Evolutionary conservation across 2,113 vertebrate genomes (phyloP).

Genomic region (Sinocyclocheilus anophthalmus): DNA sequence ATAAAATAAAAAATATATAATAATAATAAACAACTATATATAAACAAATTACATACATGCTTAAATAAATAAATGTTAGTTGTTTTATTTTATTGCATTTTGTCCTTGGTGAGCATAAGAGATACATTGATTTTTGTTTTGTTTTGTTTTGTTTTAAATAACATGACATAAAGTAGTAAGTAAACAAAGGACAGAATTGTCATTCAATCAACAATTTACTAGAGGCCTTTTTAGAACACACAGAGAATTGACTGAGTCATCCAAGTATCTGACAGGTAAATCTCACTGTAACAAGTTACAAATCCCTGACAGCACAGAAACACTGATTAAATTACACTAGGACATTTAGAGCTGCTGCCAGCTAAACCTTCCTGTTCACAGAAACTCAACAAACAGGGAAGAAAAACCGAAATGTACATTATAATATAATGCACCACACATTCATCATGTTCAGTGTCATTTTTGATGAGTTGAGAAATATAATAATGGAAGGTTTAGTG

Average conservation of each 20-base stretch:
- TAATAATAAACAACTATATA: too few relatives aligned
- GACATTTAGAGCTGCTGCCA: conserved; percentile 74
- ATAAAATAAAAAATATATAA: too few relatives aligned
- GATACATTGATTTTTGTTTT: too few relatives aligned
- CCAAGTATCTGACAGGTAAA: conserved; percentile 72
- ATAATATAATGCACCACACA: neutral
- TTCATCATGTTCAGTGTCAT: neutral
- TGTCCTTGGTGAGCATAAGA: too few relatives aligned
- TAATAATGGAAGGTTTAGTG: neutral
- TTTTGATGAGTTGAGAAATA: neutral
- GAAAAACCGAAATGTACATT: neutral
- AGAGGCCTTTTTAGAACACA: conserved; percentile 30
- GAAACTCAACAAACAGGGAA: conserved; percentile 36
- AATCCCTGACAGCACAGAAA: conserved; percentile 78
- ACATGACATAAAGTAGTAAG: too few relatives aligned
- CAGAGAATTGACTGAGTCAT: conserved; percentile 65
- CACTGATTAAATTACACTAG: conserved; percentile 78
- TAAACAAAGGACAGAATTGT: too few relatives aligned
- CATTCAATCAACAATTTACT: neutral
- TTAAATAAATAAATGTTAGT: too few relatives aligned
- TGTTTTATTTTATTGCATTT: too few relatives aligned
- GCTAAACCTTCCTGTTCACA: conserved; percentile 42
- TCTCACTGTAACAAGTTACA: conserved; percentile 77
- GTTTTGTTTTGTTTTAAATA: too few relatives aligned
- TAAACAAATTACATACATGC: too few relatives aligned